Conservation (phyloP, 2,113 vertebrate species). For the Hippocampus comes region DNA sequence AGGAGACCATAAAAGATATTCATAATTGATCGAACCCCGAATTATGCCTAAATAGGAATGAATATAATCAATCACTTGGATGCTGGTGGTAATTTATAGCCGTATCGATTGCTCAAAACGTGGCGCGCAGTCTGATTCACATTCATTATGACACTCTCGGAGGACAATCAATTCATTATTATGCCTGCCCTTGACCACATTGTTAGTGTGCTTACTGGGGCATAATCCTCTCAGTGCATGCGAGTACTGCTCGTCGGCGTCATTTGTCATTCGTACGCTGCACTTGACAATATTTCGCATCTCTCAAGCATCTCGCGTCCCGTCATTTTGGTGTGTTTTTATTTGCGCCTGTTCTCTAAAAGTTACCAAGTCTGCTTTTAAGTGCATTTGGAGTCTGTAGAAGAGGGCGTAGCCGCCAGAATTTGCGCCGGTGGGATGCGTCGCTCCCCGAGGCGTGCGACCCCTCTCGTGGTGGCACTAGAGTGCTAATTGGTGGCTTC, state of each 20-base stretch:
- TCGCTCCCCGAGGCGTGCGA: conserved; percentile 28
- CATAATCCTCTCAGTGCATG: conserved; percentile 38
- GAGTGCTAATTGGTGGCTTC: conserved; percentile 62
- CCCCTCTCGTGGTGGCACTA: conserved; percentile 4
- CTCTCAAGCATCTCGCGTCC: background rate
- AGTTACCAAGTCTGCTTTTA: background rate
- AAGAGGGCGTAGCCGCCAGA: background rate
- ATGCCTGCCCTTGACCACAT: conserved; percentile 56
- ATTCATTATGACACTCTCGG: conserved; percentile 67
- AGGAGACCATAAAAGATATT: conserved; percentile 23
- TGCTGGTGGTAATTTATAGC: conserved; percentile 44
- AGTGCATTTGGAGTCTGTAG: background rate
- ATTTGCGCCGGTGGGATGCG: conserved; percentile 25
- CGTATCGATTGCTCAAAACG: conserved; percentile 62
- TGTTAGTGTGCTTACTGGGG: conserved; percentile 55
- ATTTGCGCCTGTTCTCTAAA: background rate
- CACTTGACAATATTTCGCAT: background rate
- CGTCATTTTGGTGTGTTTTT: background rate
- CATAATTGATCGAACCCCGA: conserved; percentile 44
- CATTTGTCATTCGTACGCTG: conserved; percentile 34
- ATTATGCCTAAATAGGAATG: conserved; percentile 55
- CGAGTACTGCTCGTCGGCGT: conserved; percentile 8
- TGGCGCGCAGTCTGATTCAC: conserved; percentile 55
- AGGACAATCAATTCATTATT: conserved; percentile 67
- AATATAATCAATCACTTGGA: conserved; percentile 60